Base-by-base conservation (phyloP, 2,888 invertebrate species). In the Pristionchus fissidentatus region DNA sequence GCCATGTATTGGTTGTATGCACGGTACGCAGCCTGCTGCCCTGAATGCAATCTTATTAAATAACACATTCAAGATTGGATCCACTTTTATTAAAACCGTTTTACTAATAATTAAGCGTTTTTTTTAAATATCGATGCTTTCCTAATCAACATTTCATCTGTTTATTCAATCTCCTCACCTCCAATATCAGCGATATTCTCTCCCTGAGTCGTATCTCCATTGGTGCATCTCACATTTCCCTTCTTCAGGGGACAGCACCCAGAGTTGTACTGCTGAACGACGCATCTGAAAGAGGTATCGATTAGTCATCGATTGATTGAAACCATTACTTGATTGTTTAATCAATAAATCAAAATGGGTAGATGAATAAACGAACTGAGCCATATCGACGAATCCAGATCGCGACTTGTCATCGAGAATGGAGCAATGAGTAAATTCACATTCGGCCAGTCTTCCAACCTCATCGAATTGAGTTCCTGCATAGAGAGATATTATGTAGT, bases 121-220 rank as follows among this genome's bases (percentile, higher is more conserved):
- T 57, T 10, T 52, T 3, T 4, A 52, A 55, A 55, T 22, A 55
- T 5, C 29, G 29, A n/a, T n/a, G n/a, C n/a, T n/a, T n/a, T n/a
- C n/a, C n/a, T n/a, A n/a, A n/a, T n/a, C n/a, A n/a, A n/a, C n/a
- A n/a, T n/a, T n/a, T n/a, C n/a, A n/a, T n/a, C n/a, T n/a, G n/a
- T n/a, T n/a, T n/a, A n/a, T n/a, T n/a, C n/a, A n/a, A n/a, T n/a
- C n/a, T 15, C n/a, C 66, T 49, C 15, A 84, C 88, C 90, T 82
- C 90, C 90, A 41, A 91, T 84, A 86, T 91, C 90, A 35, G 90
- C 90, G 84, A 90, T 89, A 84, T 91, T 91, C 75, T 91, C 91
- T 84, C 90, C 90, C 84, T 90, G 90, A 10, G 90, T 91, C 15
- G 88, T 89, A 7, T 89, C 90, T 83, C 90, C 90, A 83, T 90